Conservation (phyloP, 2,888 invertebrate species). For the Campoplex capitator region DNA sequence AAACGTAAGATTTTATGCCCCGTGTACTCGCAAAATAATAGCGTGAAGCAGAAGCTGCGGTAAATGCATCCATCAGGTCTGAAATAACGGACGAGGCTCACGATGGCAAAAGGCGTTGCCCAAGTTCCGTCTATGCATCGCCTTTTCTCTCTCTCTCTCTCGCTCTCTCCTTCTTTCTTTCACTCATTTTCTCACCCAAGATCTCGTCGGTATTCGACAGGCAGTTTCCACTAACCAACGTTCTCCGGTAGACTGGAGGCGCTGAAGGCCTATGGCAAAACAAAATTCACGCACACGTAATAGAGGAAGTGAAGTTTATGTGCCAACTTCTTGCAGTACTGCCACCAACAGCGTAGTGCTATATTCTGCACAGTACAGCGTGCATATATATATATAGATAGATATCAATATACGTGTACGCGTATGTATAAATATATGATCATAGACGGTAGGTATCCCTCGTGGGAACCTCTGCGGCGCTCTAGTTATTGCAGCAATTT, state of each 20-base stretch:
- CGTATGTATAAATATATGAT: slow-evolving; percentile 9
- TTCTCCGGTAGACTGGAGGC: slow-evolving; percentile 51
- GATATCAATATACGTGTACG: background rate
- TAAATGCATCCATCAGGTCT: slow-evolving; percentile 52
- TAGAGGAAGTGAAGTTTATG: slow-evolving; percentile 73
- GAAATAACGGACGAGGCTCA: slow-evolving; percentile 58
- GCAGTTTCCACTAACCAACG: slow-evolving; percentile 62
- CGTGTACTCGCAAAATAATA: slow-evolving; percentile 49
- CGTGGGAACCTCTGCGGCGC: slow-evolving; percentile 66
- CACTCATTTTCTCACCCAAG: background rate
- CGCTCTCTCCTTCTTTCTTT: background rate
- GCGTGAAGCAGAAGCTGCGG: slow-evolving; percentile 28
- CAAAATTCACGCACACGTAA: slow-evolving; percentile 68
- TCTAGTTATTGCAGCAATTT: slow-evolving; percentile 69
- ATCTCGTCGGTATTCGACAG: slow-evolving; percentile 58
- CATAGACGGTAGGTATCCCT: slow-evolving; percentile 23
- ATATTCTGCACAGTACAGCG: slow-evolving; percentile 9
- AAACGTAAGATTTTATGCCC: slow-evolving; percentile 26
- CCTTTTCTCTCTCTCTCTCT: slow-evolving; percentile 19
- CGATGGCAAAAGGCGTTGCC: slow-evolving; percentile 62
- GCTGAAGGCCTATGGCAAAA: slow-evolving; percentile 55
- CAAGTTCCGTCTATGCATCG: slow-evolving; percentile 22
- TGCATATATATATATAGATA: slow-evolving; percentile 9
- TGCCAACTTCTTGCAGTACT: slow-evolving; percentile 70
- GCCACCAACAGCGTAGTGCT: slow-evolving; percentile 55